Percentiles rank a stretch among this genome's conserved stretches.
These are phyloP conservation scores for Indri indri DNA, from an alignment of 2,113 vertebrate genomes.

Conservation along the genomic window DNA sequence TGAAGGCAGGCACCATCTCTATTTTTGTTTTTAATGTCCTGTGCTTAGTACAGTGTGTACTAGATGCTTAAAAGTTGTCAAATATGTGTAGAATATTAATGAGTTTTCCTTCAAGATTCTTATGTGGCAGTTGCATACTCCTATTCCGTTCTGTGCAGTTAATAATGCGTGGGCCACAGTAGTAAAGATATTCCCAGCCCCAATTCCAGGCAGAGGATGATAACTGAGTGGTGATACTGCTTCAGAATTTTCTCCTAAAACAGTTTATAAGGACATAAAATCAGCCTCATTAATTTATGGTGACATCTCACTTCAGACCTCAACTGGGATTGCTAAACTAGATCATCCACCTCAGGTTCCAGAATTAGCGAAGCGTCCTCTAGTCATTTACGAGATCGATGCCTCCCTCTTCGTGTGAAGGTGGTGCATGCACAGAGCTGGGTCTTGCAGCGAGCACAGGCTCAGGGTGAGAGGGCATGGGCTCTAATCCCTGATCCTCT, in stretches of 20 bases:
- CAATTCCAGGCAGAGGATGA: neutral
- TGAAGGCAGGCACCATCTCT: neutral
- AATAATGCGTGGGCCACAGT: neutral
- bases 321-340: neutral
- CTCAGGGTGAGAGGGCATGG: neutral
- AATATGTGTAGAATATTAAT: neutral
- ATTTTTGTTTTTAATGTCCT: neutral
- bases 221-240: accelerated
- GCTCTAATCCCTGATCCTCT: neutral
- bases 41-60: neutral
- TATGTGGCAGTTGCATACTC: accelerated
- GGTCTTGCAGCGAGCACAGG: accelerated
- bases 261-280: neutral
- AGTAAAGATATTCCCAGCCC: neutral
- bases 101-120: neutral
- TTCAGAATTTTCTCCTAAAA: neutral
- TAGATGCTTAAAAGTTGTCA: neutral
- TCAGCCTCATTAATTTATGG: neutral
- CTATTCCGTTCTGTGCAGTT: neutral
- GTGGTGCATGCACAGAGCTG: neutral
- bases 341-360: neutral
- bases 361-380: neutral
- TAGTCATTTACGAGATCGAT: neutral
- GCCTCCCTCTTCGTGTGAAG: neutral
- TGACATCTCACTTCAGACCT: neutral